A percentile compares a stretch with the other conserved stretches of the same genome.
Conservation (phyloP, 1,140 invertebrate species). For the Drosophila pectinifera region DNA sequence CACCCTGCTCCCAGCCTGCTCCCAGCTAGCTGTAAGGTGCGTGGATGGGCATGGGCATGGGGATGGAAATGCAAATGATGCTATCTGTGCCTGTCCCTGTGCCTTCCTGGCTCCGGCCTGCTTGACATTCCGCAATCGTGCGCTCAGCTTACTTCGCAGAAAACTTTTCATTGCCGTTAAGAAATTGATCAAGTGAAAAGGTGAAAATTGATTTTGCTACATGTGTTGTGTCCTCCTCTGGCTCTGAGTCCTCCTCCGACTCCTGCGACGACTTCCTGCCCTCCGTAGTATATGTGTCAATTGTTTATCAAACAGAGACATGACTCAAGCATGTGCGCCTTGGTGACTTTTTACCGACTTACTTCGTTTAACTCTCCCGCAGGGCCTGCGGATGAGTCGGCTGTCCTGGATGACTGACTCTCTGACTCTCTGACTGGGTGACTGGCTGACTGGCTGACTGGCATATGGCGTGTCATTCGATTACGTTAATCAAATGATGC, state of each 20-base stretch:
- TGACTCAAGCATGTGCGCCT: slow-evolving; percentile 53
- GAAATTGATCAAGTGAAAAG: slow-evolving; percentile 83
- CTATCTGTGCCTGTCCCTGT: slow-evolving; percentile 66
- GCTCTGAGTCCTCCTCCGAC: neutral
- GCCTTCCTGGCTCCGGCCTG: slow-evolving; percentile 28
- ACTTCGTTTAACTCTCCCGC: slow-evolving; percentile 65
- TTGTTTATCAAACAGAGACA: slow-evolving; percentile 73
- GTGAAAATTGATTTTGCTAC: slow-evolving; percentile 83
- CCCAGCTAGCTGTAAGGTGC: slow-evolving; percentile 73
- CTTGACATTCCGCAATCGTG: slow-evolving; percentile 71
- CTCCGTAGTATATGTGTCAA: slow-evolving; percentile 57
- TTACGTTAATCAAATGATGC: slow-evolving; percentile 83
- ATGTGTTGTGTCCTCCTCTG: slow-evolving; percentile 50
- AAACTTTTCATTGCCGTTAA: slow-evolving; percentile 82
- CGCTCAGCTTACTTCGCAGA: slow-evolving; percentile 54
- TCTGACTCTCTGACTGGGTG: slow-evolving; percentile 26
- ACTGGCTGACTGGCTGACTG: slow-evolving; percentile 47
- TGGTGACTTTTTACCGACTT: slow-evolving; percentile 70
- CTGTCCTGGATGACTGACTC: slow-evolving; percentile 21
- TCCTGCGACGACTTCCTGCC: neutral
- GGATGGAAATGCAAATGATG: slow-evolving; percentile 76
- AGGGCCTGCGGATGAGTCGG: slow-evolving; percentile 17
- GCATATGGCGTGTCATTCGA: slow-evolving; percentile 70
- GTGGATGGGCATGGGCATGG: slow-evolving; percentile 39
- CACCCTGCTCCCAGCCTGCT: neutral